Percentiles rank a stretch among this genome's conserved stretches.
phyloP scores from a whole-genome alignment of 2,797 vertebrate genomes.

The Cryptoprocta ferox region DNA sequence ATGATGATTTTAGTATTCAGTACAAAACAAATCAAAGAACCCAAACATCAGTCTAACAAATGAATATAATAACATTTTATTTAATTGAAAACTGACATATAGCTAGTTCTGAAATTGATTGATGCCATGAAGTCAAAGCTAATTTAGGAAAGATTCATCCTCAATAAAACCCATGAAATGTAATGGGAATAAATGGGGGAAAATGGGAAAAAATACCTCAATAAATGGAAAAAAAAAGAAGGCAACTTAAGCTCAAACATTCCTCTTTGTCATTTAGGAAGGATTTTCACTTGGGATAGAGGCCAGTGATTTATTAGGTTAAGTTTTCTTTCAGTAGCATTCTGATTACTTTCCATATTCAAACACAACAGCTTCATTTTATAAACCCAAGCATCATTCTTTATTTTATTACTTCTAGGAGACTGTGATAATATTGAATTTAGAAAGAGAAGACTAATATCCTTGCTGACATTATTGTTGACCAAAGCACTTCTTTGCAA shows the following conservation, averaged over 20 bases:
- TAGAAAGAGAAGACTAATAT: conserved; percentile 71
- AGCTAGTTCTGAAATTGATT: conserved; percentile 10
- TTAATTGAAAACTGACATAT: conserved; percentile 19
- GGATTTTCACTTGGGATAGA: conserved; percentile 39
- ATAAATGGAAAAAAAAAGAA: background rate
- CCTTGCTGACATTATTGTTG: conserved; percentile 44
- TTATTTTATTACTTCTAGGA: conserved; percentile 77
- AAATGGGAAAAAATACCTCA: too few relatives aligned
- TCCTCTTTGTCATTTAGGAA: conserved; percentile 20
- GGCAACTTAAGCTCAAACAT: background rate
- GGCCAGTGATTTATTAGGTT: conserved; percentile 63
- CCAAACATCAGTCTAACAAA: background rate
- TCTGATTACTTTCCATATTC: conserved; percentile 75
- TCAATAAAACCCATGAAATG: background rate
- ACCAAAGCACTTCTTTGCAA: conserved; percentile 75
- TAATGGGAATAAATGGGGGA: too few relatives aligned
- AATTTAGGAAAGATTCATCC: background rate
- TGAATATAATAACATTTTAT: conserved; percentile 25
- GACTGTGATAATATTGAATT: conserved; percentile 62
- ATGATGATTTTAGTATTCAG: background rate
- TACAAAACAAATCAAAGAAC: background rate
- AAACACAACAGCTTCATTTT: conserved; percentile 68
- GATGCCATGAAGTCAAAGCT: background rate
- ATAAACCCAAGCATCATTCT: conserved; percentile 68
- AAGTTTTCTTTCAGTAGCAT: conserved; percentile 64